These are phyloP conservation scores for Ditylenchus dipsaci DNA, from an alignment of 1,140 invertebrate species.

Conservation along the genomic window DNA sequence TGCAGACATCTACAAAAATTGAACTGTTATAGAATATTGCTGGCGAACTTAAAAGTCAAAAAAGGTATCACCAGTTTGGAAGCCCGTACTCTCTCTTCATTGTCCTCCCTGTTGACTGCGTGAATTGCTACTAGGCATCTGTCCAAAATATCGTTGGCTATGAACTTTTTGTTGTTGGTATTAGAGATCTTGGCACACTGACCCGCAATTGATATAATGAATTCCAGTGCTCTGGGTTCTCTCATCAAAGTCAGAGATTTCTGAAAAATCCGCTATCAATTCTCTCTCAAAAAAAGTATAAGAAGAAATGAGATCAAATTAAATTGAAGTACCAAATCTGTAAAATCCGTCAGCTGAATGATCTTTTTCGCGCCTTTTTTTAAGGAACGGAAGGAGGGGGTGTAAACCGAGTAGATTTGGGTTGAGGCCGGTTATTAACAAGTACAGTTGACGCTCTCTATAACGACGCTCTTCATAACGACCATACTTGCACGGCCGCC, in stretches of 20 bases:
- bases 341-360: too few species aligned
- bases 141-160: constrained; percentile 6
- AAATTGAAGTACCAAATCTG: too few species aligned
- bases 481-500: too few species aligned
- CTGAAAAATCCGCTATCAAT: not conserved
- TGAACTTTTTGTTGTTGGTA: constrained; percentile 1
- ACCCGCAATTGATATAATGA: not conserved
- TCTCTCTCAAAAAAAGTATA: too few species aligned
- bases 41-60: not conserved
- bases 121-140: not conserved
- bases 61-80: not conserved
- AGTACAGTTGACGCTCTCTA: too few species aligned
- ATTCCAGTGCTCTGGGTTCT: not conserved
- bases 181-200: constrained; percentile 7
- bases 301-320: too few species aligned
- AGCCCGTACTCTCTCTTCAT: not conserved
- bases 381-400: too few species aligned
- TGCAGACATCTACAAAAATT: not conserved
- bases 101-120: not conserved
- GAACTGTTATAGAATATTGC: not conserved
- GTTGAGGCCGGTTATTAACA: too few species aligned
- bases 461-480: too few species aligned
- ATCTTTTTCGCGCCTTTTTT: too few species aligned
- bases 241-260: constrained; percentile 1
- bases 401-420: too few species aligned